Percentiles rank a stretch among this genome's conserved stretches.
Evolutionary conservation across 1,140 invertebrate genomes (phyloP).

Genomic region (Polypedilum pembai): DNA sequence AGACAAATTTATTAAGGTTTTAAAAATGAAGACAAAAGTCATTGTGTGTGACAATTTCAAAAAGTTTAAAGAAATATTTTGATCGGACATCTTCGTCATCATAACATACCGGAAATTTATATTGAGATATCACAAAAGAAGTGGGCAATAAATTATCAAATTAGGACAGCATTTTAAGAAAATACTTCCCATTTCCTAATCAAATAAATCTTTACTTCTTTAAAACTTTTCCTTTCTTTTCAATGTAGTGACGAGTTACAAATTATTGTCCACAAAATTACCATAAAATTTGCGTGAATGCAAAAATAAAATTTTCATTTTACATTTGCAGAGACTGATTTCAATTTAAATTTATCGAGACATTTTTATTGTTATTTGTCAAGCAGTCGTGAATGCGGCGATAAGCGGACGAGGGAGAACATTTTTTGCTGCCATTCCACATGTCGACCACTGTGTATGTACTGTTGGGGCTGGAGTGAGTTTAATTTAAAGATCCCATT

Average conservation of each 20-base stretch:
- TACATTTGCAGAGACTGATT: background rate
- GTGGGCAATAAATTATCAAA: slow-evolving; percentile 26
- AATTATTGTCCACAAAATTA: slow-evolving; percentile 26
- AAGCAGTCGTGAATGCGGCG: slow-evolving; percentile 1
- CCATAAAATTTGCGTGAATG: slow-evolving; percentile 27
- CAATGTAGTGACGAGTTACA: no score
- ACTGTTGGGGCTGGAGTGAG: no score
- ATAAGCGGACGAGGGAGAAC: no score
- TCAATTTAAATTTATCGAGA: slow-evolving; percentile 27
- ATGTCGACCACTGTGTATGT: no score
- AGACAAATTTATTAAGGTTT: background rate
- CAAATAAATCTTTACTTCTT: slow-evolving; percentile 1
- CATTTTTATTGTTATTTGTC: slow-evolving; percentile 23
- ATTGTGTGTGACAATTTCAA: background rate
- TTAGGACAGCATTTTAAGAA: slow-evolving; percentile 15
- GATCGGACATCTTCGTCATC: background rate
- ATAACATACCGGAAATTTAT: background rate
- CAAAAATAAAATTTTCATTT: background rate
- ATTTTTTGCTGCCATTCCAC: no score
- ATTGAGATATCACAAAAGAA: background rate
- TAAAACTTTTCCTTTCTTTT: background rate
- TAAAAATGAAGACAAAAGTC: no score
- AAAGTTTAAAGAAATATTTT: background rate
- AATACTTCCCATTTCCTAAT: slow-evolving; percentile 10
- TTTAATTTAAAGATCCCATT: background rate